phyloP scores from a whole-genome alignment of 1,140 invertebrate genomes.

The Drosophila kanapiae region DNA sequence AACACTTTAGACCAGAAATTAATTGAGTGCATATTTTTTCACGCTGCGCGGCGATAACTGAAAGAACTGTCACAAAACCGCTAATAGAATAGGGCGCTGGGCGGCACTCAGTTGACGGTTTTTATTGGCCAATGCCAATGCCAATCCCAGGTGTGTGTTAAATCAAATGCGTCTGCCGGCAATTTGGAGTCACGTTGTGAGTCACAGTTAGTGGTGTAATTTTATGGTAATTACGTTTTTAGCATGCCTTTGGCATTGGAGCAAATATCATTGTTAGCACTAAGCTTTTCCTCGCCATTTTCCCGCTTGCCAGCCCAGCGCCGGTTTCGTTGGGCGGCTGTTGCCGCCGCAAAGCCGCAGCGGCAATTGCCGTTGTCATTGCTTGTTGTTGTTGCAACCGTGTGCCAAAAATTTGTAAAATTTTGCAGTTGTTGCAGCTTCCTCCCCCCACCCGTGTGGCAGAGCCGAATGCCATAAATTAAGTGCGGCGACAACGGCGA shows the following conservation, averaged over 20 bases:
- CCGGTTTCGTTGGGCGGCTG: no score
- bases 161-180: slow-evolving; percentile 27
- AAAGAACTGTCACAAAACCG: slow-evolving; percentile 28
- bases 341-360: slow-evolving; percentile 7
- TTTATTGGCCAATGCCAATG: slow-evolving; percentile 14
- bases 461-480: slow-evolving; percentile 77
- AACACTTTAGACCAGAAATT: slow-evolving; percentile 55
- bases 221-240: slow-evolving; percentile 74
- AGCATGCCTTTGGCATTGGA: slow-evolving; percentile 62
- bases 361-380: slow-evolving; percentile 56
- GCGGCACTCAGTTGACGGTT: background rate
- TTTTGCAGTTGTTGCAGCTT: slow-evolving; percentile 40
- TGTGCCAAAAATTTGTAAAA: slow-evolving; percentile 79
- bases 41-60: slow-evolving; percentile 20
- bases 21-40: slow-evolving; percentile 64
- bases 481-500: slow-evolving; percentile 76
- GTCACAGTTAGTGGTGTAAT: slow-evolving; percentile 36
- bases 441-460: slow-evolving; percentile 34
- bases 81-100: slow-evolving; percentile 20
- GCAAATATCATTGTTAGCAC: slow-evolving; percentile 69
- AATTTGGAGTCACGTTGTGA: slow-evolving; percentile 3
- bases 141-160: slow-evolving; percentile 18
- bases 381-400: slow-evolving; percentile 47
- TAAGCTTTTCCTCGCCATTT: slow-evolving; percentile 38
- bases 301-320: no score